Evolutionary conservation across 2,797 vertebrate species (phyloP), one percentile per base, ranked within the genome.

Genomic region (Spheniscus humboldti): DNA sequence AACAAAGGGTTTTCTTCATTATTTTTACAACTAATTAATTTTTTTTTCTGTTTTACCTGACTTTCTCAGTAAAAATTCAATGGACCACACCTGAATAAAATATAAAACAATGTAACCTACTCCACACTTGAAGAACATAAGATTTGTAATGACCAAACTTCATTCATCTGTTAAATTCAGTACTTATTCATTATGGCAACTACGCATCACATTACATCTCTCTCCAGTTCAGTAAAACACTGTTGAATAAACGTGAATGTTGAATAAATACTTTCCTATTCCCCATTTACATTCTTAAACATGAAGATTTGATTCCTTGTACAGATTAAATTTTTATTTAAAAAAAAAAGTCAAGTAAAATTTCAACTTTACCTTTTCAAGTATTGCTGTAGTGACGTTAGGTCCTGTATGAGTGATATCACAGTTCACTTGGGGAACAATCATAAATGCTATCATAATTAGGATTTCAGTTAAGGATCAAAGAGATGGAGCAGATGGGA

Each of bases 401-500:
- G 37, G 52, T 74, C 31, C 60, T 64, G 13, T 30, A 22, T 28
- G 30, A 89, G 12, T n/a, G 53, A 68, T 74, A 85, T 6, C 50
- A 72, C 13, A 56, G 31, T 76, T 91, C 89, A 59, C 67, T 73
- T 66, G 19, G 13, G 67, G 52, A 90, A 74, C 76, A 91, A 82
- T 76, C 63, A 95, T 62, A 89, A 93, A 94, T 45, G 41, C 35
- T 76, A 35, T 43, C 80, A 92, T 66, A 90, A 93, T 63, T 89
- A 87, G 39, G 35, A 93, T 92, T 91, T 92, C 30, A 91, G 74
- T 82, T 94, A 87, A 76, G 67, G 74, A 94, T 88, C 81, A 93
- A 94, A 93, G 45, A 89, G 66, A 87, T 23, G 18, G 56, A 96
- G 72, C 79, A 94, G 88, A 96, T 66, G 74, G 80, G 71, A 88